Base-by-base conservation (phyloP, 2,888 invertebrate species). In the Ophion ventricosus region DNA sequence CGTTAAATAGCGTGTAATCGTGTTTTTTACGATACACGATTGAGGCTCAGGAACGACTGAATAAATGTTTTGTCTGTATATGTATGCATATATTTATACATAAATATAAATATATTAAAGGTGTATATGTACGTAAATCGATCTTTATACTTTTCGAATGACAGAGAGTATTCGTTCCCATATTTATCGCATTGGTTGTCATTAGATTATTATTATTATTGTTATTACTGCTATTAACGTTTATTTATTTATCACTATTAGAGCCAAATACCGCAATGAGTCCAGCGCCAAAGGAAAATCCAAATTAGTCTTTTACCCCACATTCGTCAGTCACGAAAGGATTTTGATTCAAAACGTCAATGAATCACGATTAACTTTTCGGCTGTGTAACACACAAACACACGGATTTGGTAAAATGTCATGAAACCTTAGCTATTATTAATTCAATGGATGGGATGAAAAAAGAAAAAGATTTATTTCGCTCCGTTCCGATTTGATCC, bases 241-340 rank as follows among this genome's bases (percentile, higher is more conserved):
- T 49, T 4, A 49, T 49, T 49, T 73, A 66, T 20, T 70, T 70
- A 8, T 59, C 61, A 56, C 76, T 66, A 69, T 81, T 88, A 87
- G 79, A 88, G 88, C 88, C 90, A 89, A 76, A 90, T 86, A 83
- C 90, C 90, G 77, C 90, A 90, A 76, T 90, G 86, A 76, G 90
- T 90, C 90, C 91, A 91, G 69, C 90, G 88, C 90, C 91, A 91
- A 57, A 89, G 88, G 85, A 91, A 91, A 76, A 91, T 88, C 89
- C 91, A 91, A 69, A 90, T 88, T 79, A 90, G 73, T 73, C 89
- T 86, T 87, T 90, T 90, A 86, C 88, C 90, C 89, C 91, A 90
- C 90, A 91, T 90, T 88, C 90, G 90, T 82, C 80, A 70, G 82
- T 84, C 69, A 79, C 61, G 59, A 54, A 57, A 56, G 59, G 49